phyloP scores from a whole-genome alignment of 2,113 vertebrate species.

The Cyanistes caeruleus region DNA sequence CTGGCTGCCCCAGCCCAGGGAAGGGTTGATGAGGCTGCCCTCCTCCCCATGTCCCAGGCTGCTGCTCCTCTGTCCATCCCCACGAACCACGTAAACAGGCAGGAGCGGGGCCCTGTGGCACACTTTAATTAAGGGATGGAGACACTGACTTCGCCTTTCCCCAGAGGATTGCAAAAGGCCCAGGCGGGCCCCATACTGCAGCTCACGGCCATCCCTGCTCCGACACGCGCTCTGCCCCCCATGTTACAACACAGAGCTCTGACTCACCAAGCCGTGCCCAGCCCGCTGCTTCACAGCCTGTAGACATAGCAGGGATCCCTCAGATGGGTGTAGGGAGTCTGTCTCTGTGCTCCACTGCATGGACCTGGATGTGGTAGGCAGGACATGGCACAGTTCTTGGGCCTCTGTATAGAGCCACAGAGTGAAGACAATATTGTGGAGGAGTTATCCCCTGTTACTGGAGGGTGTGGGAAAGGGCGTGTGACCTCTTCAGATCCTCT shows the following conservation, averaged over 20 bases:
- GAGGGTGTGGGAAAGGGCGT: not conserved
- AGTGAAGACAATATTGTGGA: not conserved
- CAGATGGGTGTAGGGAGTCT: not conserved
- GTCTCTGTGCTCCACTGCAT: not conserved
- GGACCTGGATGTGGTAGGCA: not conserved
- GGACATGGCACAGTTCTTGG: not conserved
- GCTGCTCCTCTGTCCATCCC: not conserved
- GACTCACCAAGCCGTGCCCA: slow-evolving; percentile 31
- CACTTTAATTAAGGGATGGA: slow-evolving; percentile 49
- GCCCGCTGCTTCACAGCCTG: not conserved
- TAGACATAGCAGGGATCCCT: not conserved
- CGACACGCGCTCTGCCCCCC: not conserved
- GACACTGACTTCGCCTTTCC: not conserved
- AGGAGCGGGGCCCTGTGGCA: not conserved
- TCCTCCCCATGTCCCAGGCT: fast-evolving
- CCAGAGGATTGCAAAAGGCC: slow-evolving; percentile 61
- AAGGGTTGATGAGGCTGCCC: fast-evolving
- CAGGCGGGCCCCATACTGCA: slow-evolving; percentile 10
- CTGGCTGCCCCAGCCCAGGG: not conserved
- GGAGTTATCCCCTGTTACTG: not conserved
- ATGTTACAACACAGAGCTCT: slow-evolving; percentile 20
- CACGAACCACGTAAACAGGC: not conserved
- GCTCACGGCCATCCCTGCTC: slow-evolving; percentile 50
- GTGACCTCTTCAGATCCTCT: not conserved
- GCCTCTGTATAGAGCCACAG: not conserved